Evolutionary conservation across 1,140 invertebrate species (phyloP).

Genomic region (Adoxophyes honmai): DNA sequence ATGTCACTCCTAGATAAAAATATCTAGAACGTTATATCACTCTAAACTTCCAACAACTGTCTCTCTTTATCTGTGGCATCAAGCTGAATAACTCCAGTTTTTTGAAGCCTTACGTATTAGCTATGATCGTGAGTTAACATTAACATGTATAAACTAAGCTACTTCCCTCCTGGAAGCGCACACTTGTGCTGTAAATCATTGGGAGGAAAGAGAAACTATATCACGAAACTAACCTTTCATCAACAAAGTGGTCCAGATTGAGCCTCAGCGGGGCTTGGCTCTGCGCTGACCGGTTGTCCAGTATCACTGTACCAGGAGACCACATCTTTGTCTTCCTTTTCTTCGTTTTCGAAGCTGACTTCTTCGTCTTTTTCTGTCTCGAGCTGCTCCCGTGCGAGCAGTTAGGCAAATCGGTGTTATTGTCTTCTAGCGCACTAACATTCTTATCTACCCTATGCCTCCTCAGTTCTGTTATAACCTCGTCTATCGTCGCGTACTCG

Average conservation of each 20-base stretch:
- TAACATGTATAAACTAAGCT: too few species aligned
- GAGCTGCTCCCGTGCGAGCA: slow-evolving; percentile 39
- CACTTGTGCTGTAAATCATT: too few species aligned
- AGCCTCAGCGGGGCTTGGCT: slow-evolving; percentile 57
- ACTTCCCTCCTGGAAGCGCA: too few species aligned
- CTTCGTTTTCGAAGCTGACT: slow-evolving; percentile 45
- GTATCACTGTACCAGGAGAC: slow-evolving; percentile 63
- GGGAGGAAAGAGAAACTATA: not conserved
- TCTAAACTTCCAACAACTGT: too few species aligned
- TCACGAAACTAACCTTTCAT: slow-evolving; percentile 54
- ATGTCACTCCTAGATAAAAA: too few species aligned
- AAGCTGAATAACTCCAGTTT: too few species aligned
- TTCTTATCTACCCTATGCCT: slow-evolving; percentile 51
- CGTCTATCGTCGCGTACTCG: slow-evolving; percentile 52
- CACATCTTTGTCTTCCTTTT: slow-evolving; percentile 63
- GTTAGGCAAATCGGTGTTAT: slow-evolving; percentile 30
- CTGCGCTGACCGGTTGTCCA: slow-evolving; percentile 54
- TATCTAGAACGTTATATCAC: too few species aligned
- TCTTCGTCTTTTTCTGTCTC: slow-evolving; percentile 44
- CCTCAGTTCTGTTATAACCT: slow-evolving; percentile 53
- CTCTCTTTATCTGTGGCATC: too few species aligned
- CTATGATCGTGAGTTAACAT: too few species aligned
- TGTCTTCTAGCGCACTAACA: slow-evolving; percentile 44
- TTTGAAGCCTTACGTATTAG: too few species aligned
- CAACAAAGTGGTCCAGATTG: slow-evolving; percentile 71